phyloP scores from a whole-genome alignment of 1,140 invertebrate genomes.

The Homarus americanus region DNA sequence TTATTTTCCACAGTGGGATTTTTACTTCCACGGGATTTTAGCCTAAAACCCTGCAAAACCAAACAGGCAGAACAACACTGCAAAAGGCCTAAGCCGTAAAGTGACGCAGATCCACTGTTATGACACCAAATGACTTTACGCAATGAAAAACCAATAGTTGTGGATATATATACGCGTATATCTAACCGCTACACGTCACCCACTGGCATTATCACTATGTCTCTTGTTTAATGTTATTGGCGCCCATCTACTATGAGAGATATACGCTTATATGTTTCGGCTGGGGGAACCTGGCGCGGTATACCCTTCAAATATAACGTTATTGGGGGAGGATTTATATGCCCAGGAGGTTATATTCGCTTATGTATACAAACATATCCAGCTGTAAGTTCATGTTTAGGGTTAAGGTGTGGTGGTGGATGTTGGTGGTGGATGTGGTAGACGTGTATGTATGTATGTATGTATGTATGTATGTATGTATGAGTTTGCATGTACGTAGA shows the following conservation, averaged over 20 bases:
- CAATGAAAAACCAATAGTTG: slow-evolving; percentile 42
- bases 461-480: no score
- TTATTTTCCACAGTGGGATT: no score
- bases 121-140: slow-evolving; percentile 21
- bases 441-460: no score
- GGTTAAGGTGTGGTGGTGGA: no score
- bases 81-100: slow-evolving; percentile 24
- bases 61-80: no score
- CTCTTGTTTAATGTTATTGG: slow-evolving; percentile 25
- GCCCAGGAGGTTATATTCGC: no score
- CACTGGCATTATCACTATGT: slow-evolving; percentile 28
- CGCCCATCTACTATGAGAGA: not conserved
- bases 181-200: slow-evolving; percentile 7
- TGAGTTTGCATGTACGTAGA: not conserved
- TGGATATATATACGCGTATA: not conserved
- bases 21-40: no score
- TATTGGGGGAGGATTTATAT: no score
- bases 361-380: no score
- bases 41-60: no score
- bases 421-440: no score
- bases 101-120: not conserved
- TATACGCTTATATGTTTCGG: not conserved
- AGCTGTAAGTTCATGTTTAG: no score
- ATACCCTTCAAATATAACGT: not conserved
- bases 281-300: not conserved